Percentiles rank a stretch among this genome's conserved stretches.
These are phyloP conservation scores for Trichomalopsis sarcophagae DNA, from an alignment of 1,140 invertebrate species.

Conservation along the genomic window DNA sequence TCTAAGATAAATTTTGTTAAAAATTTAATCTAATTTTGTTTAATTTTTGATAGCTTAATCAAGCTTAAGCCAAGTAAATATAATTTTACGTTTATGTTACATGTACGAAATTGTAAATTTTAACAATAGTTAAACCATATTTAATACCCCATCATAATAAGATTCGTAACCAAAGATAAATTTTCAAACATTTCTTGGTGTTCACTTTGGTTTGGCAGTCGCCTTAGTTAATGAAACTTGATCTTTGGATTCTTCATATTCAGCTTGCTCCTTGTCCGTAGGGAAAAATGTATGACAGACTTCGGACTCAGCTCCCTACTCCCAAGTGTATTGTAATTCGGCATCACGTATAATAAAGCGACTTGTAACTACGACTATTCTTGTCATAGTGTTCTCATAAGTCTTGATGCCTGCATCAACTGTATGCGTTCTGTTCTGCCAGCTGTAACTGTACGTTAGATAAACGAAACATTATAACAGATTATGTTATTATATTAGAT, in stretches of 20 bases:
- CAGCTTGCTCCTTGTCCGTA: background rate
- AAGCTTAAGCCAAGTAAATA: no score
- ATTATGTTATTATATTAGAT: background rate
- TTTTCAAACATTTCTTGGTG: no score
- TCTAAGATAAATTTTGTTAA: no score
- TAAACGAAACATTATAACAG: background rate
- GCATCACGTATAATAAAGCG: background rate
- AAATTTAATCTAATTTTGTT: no score
- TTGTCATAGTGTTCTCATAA: background rate
- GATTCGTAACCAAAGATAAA: no score
- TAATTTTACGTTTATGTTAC: no score
- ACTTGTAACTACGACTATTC: background rate
- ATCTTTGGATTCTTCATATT: background rate
- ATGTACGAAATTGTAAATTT: no score
- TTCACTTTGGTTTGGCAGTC: no score
- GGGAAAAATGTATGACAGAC: background rate
- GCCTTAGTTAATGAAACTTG: background rate
- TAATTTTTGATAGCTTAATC: no score
- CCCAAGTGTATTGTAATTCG: background rate
- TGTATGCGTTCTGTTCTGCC: background rate
- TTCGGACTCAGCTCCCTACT: background rate
- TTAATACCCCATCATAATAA: no score
- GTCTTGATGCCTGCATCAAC: background rate
- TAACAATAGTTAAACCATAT: no score
- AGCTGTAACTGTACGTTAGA: background rate